A percentile compares a stretch with the other conserved stretches of the same genome.
Evolutionary conservation across 2,113 vertebrate species (phyloP).

Genomic region (Loxodonta africana): DNA sequence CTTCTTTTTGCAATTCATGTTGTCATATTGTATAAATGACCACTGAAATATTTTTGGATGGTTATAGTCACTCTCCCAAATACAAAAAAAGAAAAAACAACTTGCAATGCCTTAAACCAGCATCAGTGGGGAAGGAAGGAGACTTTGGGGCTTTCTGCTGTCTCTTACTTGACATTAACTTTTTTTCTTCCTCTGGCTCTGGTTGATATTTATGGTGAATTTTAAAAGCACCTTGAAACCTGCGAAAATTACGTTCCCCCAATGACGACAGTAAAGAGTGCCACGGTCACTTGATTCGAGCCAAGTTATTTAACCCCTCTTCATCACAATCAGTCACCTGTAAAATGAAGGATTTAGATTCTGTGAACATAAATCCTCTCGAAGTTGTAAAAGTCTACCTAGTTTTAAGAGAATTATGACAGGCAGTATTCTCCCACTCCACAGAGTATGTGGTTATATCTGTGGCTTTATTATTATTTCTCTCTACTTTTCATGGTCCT

Average conservation of each 20-base stretch:
- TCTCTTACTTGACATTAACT: not conserved
- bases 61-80: not conserved
- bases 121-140: not conserved
- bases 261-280: not conserved
- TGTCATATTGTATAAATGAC: not conserved
- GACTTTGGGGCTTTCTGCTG: not conserved
- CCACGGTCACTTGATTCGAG: not conserved
- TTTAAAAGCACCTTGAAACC: conserved; percentile 5
- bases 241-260: not conserved
- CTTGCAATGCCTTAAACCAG: not conserved
- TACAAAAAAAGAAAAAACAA: not conserved
- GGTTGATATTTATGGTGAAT: not conserved
- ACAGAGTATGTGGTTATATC: not conserved
- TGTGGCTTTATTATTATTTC: not conserved
- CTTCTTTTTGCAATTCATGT: not conserved
- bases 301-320: not conserved
- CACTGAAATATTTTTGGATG: not conserved
- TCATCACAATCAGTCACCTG: not conserved
- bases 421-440: not conserved
- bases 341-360: not conserved
- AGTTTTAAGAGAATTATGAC: conserved; percentile 22
- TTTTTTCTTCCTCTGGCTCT: not conserved
- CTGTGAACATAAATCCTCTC: not conserved
- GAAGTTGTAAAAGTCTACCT: not conserved
- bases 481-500: not conserved